Percentiles rank a stretch among this genome's conserved stretches.
These are phyloP conservation scores for Standfussiana lucernea DNA, from an alignment of 2,888 invertebrate genomes.

Conservation along the genomic window DNA sequence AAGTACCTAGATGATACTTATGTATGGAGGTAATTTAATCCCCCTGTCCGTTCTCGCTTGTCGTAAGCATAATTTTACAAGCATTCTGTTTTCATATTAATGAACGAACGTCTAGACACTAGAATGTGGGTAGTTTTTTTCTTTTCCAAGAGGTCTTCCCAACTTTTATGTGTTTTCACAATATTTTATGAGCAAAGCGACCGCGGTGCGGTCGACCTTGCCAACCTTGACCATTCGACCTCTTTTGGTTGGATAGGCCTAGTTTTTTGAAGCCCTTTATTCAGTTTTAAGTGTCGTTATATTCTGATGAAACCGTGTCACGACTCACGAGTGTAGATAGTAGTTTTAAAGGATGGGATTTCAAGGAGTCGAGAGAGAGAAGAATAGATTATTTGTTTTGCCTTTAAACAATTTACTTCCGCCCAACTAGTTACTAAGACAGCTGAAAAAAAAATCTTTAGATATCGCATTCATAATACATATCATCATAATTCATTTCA, in stretches of 20 bases:
- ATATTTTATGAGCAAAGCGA: constrained; percentile 24
- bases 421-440: no score
- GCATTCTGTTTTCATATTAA: constrained; percentile 31
- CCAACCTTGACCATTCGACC: not conserved
- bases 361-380: no score
- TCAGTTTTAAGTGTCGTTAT: not conserved
- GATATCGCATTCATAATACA: no score
- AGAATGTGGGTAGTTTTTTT: not conserved
- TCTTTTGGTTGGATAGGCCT: not conserved
- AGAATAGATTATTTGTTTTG: no score
- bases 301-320: constrained; percentile 6
- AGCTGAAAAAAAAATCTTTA: no score
- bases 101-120: constrained; percentile 27
- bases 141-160: not conserved
- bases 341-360: not conserved
- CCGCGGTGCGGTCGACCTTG: not conserved
- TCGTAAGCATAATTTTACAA: constrained; percentile 19
- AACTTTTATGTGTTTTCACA: constrained; percentile 9
- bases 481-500: no score
- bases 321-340: not conserved
- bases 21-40: constrained; percentile 11
- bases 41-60: no score
- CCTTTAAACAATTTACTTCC: no score
- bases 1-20: constrained; percentile 4
- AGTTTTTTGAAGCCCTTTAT: constrained; percentile 12